phyloP scores from a whole-genome alignment of 1,140 invertebrate species.

The Daktulosphaira vitifoliae region DNA sequence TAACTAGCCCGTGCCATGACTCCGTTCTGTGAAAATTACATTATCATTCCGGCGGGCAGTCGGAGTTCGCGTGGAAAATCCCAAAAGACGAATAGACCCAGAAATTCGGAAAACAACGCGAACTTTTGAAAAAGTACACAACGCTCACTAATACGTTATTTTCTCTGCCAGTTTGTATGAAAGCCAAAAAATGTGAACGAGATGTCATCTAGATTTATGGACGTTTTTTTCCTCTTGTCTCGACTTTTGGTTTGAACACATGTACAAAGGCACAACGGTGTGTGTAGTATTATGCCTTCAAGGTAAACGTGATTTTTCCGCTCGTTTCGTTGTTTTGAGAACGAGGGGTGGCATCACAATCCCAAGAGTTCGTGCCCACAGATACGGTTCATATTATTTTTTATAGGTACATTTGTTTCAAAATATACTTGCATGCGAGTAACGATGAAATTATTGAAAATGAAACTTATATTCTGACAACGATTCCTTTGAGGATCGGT shows the following conservation, averaged over 20 bases:
- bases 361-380: slow-evolving; percentile 10
- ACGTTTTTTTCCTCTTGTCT: slow-evolving; percentile 14
- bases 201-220: slow-evolving; percentile 31
- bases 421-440: background rate
- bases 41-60: no score
- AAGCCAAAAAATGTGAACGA: slow-evolving; percentile 26
- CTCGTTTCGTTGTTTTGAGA: background rate
- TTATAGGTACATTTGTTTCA: slow-evolving; percentile 30
- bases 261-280: background rate
- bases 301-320: slow-evolving; percentile 31
- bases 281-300: slow-evolving; percentile 17
- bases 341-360: background rate
- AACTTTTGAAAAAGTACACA: background rate
- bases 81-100: no score
- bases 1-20: no score
- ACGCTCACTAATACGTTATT: background rate
- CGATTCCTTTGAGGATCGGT: background rate
- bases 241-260: slow-evolving; percentile 18
- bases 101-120: slow-evolving; percentile 8
- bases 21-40: no score
- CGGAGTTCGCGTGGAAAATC: no score
- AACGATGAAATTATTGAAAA: slow-evolving; percentile 21
- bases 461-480: background rate
- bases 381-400: background rate
- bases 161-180: background rate